phyloP scores from a whole-genome alignment of 2,888 invertebrate genomes.

The Paralinhomoeus sp. region DNA sequence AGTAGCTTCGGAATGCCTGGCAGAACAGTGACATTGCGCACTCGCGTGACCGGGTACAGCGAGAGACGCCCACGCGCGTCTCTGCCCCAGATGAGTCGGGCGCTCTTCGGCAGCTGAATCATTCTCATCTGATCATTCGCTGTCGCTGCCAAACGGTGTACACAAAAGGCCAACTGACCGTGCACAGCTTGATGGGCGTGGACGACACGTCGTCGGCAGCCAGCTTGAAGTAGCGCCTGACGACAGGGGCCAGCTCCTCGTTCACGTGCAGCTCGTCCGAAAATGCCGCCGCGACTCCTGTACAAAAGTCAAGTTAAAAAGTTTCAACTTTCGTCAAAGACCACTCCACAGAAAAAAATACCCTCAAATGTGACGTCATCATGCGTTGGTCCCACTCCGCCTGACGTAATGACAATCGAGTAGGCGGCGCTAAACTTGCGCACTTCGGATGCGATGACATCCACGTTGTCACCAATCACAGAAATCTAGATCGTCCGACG shows the following conservation, averaged over 20 bases:
- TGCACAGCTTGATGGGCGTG: slow-evolving; percentile 25
- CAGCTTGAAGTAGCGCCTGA: slow-evolving; percentile 23
- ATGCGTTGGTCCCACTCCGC: slow-evolving; percentile 54
- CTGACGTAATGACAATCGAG: slow-evolving; percentile 47
- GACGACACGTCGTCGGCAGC: slow-evolving; percentile 22
- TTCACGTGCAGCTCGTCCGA: slow-evolving; percentile 25
- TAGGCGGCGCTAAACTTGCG: slow-evolving; percentile 36
- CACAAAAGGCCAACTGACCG: slow-evolving; percentile 15
- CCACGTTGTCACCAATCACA: slow-evolving; percentile 42
- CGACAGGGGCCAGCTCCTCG: slow-evolving; percentile 27
- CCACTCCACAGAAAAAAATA: slow-evolving; percentile 6
- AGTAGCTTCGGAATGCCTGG: slow-evolving; percentile 43
- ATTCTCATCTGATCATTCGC: neutral
- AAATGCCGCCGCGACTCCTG: slow-evolving; percentile 33
- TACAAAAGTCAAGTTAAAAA: slow-evolving; percentile 1
- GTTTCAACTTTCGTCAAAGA: neutral
- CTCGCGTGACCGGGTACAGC: slow-evolving; percentile 32
- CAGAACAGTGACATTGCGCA: slow-evolving; percentile 44
- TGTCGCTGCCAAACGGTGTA: no score
- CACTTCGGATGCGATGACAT: slow-evolving; percentile 34
- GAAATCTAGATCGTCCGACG: slow-evolving; percentile 31
- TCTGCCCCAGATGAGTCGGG: slow-evolving; percentile 33
- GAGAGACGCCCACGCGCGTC: slow-evolving; percentile 28
- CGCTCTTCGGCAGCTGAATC: slow-evolving; percentile 28
- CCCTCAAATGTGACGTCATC: slow-evolving; percentile 53